Percentiles rank a stretch among this genome's conserved stretches.
phyloP scores from a whole-genome alignment of 2,797 vertebrate genomes.

The Simalia tracyae region DNA sequence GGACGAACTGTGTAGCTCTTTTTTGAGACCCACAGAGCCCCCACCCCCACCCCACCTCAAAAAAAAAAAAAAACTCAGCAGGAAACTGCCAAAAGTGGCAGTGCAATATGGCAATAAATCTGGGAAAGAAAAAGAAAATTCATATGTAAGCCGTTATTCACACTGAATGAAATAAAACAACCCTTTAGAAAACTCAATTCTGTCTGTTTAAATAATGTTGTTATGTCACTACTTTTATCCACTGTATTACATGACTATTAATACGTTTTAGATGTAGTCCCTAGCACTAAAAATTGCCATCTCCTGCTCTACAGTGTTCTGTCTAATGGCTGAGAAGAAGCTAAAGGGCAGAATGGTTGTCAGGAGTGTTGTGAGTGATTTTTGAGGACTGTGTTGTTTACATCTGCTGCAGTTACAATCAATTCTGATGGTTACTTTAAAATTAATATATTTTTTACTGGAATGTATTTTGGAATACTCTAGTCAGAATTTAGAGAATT shows the following conservation, averaged over 20 bases:
- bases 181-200: background rate
- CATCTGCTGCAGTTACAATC: background rate
- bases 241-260: background rate
- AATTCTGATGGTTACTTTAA: background rate
- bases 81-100: background rate
- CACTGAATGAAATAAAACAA: background rate
- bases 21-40: background rate
- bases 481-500: background rate
- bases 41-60: background rate
- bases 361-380: background rate
- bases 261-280: background rate
- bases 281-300: background rate
- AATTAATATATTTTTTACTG: background rate
- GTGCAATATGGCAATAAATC: background rate
- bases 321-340: background rate
- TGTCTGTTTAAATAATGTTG: background rate
- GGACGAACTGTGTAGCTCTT: background rate
- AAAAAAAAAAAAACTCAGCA: background rate
- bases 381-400: background rate
- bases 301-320: background rate
- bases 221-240: background rate
- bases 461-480: background rate
- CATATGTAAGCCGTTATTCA: background rate
- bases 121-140: background rate
- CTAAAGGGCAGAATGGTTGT: background rate